Base-by-base conservation (phyloP, 2,113 vertebrate species). In the Anguilla rostrata region DNA sequence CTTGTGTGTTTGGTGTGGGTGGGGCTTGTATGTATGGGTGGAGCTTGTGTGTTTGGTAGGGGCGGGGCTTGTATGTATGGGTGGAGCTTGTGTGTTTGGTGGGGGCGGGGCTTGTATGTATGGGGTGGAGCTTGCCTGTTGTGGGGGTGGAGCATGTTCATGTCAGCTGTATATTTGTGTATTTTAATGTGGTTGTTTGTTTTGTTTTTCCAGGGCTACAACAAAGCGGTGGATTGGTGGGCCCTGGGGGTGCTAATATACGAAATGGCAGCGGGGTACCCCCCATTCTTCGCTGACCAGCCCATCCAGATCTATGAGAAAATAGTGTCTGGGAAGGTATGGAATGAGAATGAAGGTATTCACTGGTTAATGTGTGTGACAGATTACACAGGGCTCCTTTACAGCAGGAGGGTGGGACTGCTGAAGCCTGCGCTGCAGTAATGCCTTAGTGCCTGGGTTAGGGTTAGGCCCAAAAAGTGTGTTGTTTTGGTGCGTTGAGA, bases 241-340 rank as follows among this genome's bases (percentile, higher is more conserved):
- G 98, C 98, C 2, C 93, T 99, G 84, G 98, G 98, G 39, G 98
- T 99, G 88, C 96, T 99, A 92, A 98, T 99, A 92, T 99, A 99
- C 92, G 98, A 99, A 95, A 99, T 99, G 98, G 98, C 98, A 88
- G 98, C 98, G 93, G 98, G 98, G 86, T 99, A 99, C 89, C 98
- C 98, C 75, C 98, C 98, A 0, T 99, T 99, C 95, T 99, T 99
- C 92, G 98, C 98, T 91, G 98, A 99, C 95, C 98, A 99, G 66
- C 98, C 98, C 5, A 99, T 99, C 94, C 98, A 99, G 91, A 99
- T 99, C 94, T 99, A 99, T n/a, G 98, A 99, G 95, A 99, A 99
- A 94, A 99, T 99, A 57, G 98, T 99, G 92, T 99, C 98, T 90
- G 98, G 98, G 94, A 99, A 99, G 96, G 98, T 99, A 91, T 90